Conservation (phyloP, 1,140 invertebrate genomes). For the Nilaparvata lugens region DNA sequence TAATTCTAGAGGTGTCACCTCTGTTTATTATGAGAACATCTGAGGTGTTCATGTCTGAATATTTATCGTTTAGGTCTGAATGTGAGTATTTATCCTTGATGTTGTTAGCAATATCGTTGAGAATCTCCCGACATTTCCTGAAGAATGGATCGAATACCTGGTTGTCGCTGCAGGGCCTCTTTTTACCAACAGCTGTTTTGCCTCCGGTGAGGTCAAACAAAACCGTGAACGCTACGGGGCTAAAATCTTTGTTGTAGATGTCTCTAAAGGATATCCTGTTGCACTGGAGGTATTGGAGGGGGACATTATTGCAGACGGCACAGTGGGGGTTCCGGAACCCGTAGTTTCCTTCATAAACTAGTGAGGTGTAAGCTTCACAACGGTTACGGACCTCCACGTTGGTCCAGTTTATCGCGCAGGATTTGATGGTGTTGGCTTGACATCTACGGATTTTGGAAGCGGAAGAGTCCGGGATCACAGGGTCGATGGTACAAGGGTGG, state of each 20-base stretch:
- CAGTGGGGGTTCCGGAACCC: slow-evolving; percentile 47
- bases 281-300: slow-evolving; percentile 35
- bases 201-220: slow-evolving; percentile 39
- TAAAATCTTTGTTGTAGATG: slow-evolving; percentile 33
- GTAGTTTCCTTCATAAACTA: slow-evolving; percentile 34
- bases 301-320: slow-evolving; percentile 43
- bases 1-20: background rate
- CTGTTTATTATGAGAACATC: background rate
- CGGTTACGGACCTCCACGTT: slow-evolving; percentile 28
- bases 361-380: slow-evolving; percentile 37
- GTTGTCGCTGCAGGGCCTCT: slow-evolving; percentile 27
- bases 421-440: slow-evolving; percentile 24
- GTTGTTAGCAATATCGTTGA: slow-evolving; percentile 30
- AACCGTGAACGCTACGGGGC: slow-evolving; percentile 39
- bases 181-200: slow-evolving; percentile 33
- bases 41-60: too few relatives aligned
- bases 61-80: background rate
- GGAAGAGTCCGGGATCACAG: slow-evolving; percentile 25
- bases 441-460: slow-evolving; percentile 24
- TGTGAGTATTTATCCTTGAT: slow-evolving; percentile 16
- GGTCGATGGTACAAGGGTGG: slow-evolving; percentile 24
- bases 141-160: slow-evolving; percentile 45
- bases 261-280: slow-evolving; percentile 16
- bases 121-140: slow-evolving; percentile 38
- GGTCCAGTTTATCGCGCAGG: slow-evolving; percentile 33